A percentile compares a stretch with the other conserved stretches of the same genome.
Conservation (phyloP, 2,113 vertebrate species). For the Etheostoma cragini region DNA sequence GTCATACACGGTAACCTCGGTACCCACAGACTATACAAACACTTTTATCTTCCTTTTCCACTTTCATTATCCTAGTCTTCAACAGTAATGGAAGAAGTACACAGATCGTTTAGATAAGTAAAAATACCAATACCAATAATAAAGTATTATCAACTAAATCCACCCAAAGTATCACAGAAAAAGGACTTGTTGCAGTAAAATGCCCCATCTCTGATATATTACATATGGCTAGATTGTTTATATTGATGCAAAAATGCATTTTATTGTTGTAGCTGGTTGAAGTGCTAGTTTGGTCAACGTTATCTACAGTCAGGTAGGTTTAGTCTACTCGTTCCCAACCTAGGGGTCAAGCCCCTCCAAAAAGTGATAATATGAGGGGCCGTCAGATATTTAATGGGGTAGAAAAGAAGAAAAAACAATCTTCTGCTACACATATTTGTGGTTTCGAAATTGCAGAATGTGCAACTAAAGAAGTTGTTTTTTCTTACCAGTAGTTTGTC, state of each 20-base stretch:
- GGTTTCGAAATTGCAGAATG: background rate
- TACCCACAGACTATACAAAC: too few relatives aligned
- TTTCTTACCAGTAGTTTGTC: conserved; percentile 85
- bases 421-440: too few relatives aligned
- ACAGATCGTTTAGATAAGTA: background rate
- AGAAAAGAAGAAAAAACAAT: background rate
- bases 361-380: background rate
- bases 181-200: background rate
- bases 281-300: too few relatives aligned
- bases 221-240: background rate
- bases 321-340: background rate
- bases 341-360: background rate
- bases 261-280: background rate
- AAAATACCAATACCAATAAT: background rate
- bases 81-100: too few relatives aligned
- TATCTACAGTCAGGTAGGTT: background rate
- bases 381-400: background rate
- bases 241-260: background rate
- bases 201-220: background rate
- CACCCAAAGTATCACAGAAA: background rate
- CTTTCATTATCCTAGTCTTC: too few relatives aligned
- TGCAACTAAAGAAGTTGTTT: background rate
- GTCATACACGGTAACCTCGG: too few relatives aligned
- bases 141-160: background rate
- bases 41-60: too few relatives aligned